Base-by-base conservation (phyloP, 2,888 invertebrate genomes). In the Drosophila mulleri region DNA sequence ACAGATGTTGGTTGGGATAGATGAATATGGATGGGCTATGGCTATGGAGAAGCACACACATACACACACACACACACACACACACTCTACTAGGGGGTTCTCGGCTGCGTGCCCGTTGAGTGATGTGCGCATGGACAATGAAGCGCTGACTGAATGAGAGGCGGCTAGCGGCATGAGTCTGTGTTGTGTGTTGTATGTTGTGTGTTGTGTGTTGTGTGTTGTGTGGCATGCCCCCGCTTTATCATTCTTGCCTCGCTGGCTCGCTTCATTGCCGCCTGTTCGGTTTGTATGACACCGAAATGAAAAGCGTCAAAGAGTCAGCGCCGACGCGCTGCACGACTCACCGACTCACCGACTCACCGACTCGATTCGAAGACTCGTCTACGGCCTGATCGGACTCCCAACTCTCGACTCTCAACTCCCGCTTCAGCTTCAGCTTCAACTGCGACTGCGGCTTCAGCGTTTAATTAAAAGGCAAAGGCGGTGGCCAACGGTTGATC, bases 391-490 rank as follows among this genome's bases (percentile, higher is more conserved):
- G 20, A 6, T 35, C 32, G 18, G 14, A 18, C 45, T 50, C 62
- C 64, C 64, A 70, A 67, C 67, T 37, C 82, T 14, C 88, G 84
- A 88, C 85, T 37, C 82, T 14, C 88, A 82, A 88, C 85, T 79
- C 79, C 72, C 64, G 74, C 75, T 16, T 14, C 35, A 32, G 35
- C 12, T 35, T 35, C 35, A 35, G 4, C 42, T 42, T 4, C 42
- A 11, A 12, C 12, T 4, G 18, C 44, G 12, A 2, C 73, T 26
- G 83, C 89, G 88, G 88, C 88, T 83, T 82, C 74, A 68, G 74
- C 76, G 82, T 80, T 88, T 88, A 88, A 88, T 88, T 89, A 88
- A 88, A 88, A 88, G 83, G 82, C 84, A 83, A 75, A 81, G 81
- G 81, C 87, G 80, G 77, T 76, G 78, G 77, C 74, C 82, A 79